Percentiles rank a stretch among this genome's conserved stretches.
Conservation (phyloP, 1,140 invertebrate species). For the Scaptomyza montana region DNA sequence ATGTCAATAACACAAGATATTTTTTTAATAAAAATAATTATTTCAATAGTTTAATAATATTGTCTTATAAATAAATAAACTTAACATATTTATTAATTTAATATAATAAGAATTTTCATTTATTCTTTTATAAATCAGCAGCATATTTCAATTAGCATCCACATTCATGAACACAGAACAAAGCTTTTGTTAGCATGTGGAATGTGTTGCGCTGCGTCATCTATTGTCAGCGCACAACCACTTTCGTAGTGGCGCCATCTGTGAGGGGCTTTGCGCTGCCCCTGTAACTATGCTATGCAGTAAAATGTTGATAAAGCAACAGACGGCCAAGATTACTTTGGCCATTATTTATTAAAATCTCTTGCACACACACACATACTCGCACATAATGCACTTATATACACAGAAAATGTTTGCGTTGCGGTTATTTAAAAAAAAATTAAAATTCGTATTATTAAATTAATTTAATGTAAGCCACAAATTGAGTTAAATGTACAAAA, state of each 20-base stretch:
- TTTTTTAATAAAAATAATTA: too few species aligned
- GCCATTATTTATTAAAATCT: slow-evolving; percentile 28
- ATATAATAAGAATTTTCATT: background rate
- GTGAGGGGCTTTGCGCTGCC: slow-evolving; percentile 31
- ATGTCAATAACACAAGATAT: too few species aligned
- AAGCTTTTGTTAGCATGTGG: slow-evolving; percentile 59
- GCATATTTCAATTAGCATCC: slow-evolving; percentile 17
- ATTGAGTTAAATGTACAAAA: slow-evolving; percentile 80
- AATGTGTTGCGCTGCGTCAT: slow-evolving; percentile 56
- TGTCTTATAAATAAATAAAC: too few species aligned
- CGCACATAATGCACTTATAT: background rate
- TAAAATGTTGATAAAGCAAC: background rate
- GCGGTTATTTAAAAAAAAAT: slow-evolving; percentile 52
- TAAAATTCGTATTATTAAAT: slow-evolving; percentile 72
- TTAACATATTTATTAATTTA: too few species aligned
- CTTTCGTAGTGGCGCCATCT: slow-evolving; percentile 46
- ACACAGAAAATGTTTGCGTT: slow-evolving; percentile 28
- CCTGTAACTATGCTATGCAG: background rate
- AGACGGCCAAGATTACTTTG: slow-evolving; percentile 3
- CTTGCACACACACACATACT: slow-evolving; percentile 5
- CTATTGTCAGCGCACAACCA: background rate
- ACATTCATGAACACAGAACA: slow-evolving; percentile 1
- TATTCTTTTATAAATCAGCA: background rate
- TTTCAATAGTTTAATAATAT: too few species aligned
- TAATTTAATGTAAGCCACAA: slow-evolving; percentile 79